phyloP scores from a whole-genome alignment of 2,113 vertebrate genomes.

The Perca schrenkii region DNA sequence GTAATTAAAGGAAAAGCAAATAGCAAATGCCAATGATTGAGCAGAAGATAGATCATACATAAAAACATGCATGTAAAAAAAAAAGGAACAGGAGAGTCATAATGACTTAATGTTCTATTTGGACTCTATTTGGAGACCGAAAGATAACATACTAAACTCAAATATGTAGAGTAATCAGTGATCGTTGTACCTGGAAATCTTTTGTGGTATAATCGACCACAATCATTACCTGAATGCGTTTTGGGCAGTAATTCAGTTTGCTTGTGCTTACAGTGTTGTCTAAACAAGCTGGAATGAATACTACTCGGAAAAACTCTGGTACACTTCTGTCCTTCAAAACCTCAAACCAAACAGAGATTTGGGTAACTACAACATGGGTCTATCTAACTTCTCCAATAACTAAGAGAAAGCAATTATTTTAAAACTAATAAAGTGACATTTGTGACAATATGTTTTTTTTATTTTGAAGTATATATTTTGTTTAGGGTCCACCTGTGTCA shows the following conservation, averaged over 20 bases:
- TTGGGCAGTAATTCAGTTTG: not conserved
- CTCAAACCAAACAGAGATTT: not conserved
- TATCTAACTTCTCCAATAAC: not conserved
- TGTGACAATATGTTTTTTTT: not conserved
- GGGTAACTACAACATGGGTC: not conserved
- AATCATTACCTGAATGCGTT: not conserved
- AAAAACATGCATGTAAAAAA: not conserved
- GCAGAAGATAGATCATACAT: too few species aligned
- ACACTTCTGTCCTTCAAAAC: not conserved
- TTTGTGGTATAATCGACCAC: not conserved
- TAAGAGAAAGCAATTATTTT: not conserved
- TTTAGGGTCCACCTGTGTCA: not conserved
- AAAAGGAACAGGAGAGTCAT: not conserved
- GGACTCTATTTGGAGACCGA: not conserved
- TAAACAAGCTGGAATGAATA: not conserved
- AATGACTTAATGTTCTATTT: not conserved
- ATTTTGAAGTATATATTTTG: not conserved
- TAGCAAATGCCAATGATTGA: not conserved
- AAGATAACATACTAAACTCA: not conserved
- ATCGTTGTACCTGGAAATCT: not conserved
- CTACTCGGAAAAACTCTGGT: not conserved
- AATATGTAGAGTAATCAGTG: not conserved
- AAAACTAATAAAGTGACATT: not conserved
- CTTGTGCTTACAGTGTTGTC: not conserved
- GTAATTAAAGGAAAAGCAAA: not conserved